Evolutionary conservation across 2,113 vertebrate genomes (phyloP).

Genomic region (Sinocyclocheilus anophthalmus): DNA sequence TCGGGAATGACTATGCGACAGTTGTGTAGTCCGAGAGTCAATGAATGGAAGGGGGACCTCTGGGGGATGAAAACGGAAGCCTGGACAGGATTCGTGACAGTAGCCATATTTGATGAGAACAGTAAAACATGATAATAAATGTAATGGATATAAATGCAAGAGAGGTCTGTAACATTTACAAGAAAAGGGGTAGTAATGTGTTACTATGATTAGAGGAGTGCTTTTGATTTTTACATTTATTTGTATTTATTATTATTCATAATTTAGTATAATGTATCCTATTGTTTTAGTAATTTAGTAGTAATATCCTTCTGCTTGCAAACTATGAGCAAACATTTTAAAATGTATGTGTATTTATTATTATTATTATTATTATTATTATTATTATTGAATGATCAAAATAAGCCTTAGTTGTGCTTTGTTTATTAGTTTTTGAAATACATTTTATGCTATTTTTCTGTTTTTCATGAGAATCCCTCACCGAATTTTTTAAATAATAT

Average conservation of each 20-base stretch:
- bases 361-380: neutral
- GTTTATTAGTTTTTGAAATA: neutral
- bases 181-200: neutral
- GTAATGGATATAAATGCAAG: neutral
- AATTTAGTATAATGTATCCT: neutral
- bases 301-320: neutral
- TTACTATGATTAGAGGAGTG: neutral
- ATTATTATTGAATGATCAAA: neutral
- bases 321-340: neutral
- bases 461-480: neutral
- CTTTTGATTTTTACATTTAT: neutral
- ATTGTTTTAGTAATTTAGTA: neutral
- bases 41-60: no score
- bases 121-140: no score
- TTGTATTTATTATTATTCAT: neutral
- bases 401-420: neutral
- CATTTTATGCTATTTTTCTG: neutral
- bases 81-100: no score
- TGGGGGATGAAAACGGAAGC: no score
- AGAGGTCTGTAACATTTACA: neutral
- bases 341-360: neutral
- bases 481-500: neutral
- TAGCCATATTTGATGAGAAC: no score
- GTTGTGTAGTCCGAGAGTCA: no score
- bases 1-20: no score